phyloP scores from a whole-genome alignment of 2,888 invertebrate genomes.

The Andrena bucephala region DNA sequence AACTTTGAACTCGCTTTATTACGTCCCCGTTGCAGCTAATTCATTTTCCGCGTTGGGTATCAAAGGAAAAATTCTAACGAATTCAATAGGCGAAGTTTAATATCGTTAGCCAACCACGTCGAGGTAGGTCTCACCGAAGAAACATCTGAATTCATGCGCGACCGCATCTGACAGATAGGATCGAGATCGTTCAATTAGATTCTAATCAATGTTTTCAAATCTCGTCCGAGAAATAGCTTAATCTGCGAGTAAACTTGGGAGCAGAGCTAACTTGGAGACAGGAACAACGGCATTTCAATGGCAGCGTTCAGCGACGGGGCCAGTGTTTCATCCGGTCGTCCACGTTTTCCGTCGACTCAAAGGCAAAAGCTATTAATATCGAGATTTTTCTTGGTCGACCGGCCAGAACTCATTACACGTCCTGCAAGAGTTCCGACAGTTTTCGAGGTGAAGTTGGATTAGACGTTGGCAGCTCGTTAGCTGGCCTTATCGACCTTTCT shows the following conservation, averaged over 20 bases:
- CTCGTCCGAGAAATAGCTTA: no score
- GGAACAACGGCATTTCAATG: slow-evolving; percentile 9
- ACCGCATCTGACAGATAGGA: no score
- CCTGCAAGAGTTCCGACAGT: slow-evolving; percentile 71
- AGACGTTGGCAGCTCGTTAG: slow-evolving; percentile 74
- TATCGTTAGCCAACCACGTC: slow-evolving; percentile 8
- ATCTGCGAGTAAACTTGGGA: neutral
- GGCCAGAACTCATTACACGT: slow-evolving; percentile 72
- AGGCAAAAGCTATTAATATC: slow-evolving; percentile 70
- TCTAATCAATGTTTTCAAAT: no score
- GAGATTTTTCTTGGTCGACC: slow-evolving; percentile 60
- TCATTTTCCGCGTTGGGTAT: neutral
- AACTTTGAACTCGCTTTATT: slow-evolving; percentile 18
- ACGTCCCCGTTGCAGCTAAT: neutral
- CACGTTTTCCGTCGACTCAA: slow-evolving; percentile 41
- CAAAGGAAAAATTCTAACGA: neutral
- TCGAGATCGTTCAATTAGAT: no score
- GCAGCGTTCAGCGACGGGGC: slow-evolving; percentile 22
- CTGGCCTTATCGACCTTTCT: slow-evolving; percentile 62
- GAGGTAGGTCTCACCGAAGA: neutral
- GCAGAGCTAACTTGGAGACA: neutral
- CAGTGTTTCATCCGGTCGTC: slow-evolving; percentile 12
- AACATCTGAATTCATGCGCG: neutral
- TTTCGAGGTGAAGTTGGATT: slow-evolving; percentile 71
- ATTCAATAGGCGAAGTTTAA: neutral